Evolutionary conservation across 2,888 invertebrate species (phyloP).

Genomic region (Philopedon plagiatum): DNA sequence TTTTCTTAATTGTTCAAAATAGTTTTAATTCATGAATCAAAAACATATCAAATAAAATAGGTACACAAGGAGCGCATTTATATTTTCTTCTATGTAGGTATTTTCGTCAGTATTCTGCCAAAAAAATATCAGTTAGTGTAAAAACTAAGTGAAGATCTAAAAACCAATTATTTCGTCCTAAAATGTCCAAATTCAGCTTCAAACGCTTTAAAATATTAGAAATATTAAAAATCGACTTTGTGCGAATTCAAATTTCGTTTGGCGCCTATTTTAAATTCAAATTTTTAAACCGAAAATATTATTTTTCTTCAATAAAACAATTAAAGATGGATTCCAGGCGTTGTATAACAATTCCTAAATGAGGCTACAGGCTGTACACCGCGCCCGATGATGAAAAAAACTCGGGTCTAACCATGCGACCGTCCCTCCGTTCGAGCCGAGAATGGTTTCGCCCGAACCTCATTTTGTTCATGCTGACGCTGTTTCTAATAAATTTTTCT

Average conservation of each 20-base stretch:
- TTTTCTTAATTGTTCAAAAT: no score
- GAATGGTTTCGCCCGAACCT: slow-evolving; percentile 70
- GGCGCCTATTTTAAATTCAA: background rate
- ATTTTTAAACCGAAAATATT: background rate
- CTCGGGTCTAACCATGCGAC: slow-evolving; percentile 57
- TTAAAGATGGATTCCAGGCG: slow-evolving; percentile 9
- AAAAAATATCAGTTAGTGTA: no score
- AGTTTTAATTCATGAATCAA: no score
- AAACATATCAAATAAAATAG: no score
- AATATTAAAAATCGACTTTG: background rate
- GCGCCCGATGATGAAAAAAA: slow-evolving; percentile 60
- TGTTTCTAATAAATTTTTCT: slow-evolving; percentile 67
- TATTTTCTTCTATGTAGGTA: no score
- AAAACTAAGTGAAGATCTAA: no score
- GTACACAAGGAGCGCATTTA: no score
- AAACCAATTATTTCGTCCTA: background rate
- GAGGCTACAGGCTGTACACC: slow-evolving; percentile 50
- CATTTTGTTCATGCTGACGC: slow-evolving; percentile 69
- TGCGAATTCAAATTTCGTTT: background rate
- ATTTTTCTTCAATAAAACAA: background rate
- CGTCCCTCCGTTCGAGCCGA: slow-evolving; percentile 64
- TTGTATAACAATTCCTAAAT: slow-evolving; percentile 20
- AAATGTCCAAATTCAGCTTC: background rate
- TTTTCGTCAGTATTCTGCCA: no score
- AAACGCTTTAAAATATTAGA: background rate